Percentiles rank a stretch among this genome's conserved stretches.
Conservation (phyloP, 2,888 invertebrate species). For the Siphlonurus alternatus region DNA sequence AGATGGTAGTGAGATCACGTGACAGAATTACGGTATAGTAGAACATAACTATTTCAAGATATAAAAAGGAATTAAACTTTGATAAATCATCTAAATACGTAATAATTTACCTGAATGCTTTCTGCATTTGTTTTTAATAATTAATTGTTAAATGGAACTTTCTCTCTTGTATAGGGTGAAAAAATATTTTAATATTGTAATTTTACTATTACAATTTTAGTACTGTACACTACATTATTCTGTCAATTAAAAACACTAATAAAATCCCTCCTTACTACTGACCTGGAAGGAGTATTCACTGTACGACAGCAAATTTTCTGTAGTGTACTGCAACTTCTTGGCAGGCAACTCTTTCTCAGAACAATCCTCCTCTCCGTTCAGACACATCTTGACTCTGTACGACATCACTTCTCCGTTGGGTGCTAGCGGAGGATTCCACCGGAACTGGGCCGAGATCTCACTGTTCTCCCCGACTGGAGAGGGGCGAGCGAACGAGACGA, state of each 20-base stretch:
- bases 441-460: constrained; percentile 41
- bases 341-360: constrained; percentile 30
- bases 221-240: no score
- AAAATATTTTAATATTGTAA: no score
- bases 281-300: constrained; percentile 52
- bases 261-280: no score
- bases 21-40: not conserved
- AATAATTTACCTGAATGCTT: no score
- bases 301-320: constrained; percentile 37
- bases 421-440: constrained; percentile 62
- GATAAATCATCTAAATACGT: no score
- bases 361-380: not conserved
- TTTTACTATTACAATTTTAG: no score
- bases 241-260: no score
- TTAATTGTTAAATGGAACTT: no score
- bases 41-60: not conserved
- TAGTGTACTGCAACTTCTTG: constrained; percentile 36
- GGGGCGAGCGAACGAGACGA: constrained; percentile 35
- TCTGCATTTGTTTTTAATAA: no score
- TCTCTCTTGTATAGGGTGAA: no score
- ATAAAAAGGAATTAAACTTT: not conserved
- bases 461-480: constrained; percentile 10
- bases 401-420: constrained; percentile 58
- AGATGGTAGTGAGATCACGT: constrained; percentile 6
- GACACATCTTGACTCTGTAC: constrained; percentile 53